Evolutionary conservation across 2,113 vertebrate species (phyloP), one percentile per base, ranked within the genome.

Genomic region (Dendrocopos noguchii): DNA sequence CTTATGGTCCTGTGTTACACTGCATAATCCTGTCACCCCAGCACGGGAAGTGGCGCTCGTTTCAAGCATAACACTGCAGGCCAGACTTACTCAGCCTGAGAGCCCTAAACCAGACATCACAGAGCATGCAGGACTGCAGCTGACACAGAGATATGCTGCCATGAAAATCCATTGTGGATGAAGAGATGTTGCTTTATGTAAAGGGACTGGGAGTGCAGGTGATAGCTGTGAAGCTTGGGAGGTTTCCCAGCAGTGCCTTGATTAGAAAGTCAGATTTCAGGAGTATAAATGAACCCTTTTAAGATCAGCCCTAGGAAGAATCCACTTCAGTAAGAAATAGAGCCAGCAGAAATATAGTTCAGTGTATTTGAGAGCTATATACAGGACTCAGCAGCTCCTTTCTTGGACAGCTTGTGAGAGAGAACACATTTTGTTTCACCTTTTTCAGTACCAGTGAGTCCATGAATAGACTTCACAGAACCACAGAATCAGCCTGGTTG

Each of bases 131-230:
- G 39, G 68, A 55, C 33, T 44, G 59, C 13, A 59, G 67, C 44
- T 39, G 33, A 31, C 25, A 4, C 15, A 33, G 0, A 25, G 44
- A 34, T 15, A 15, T 0, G 10, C 8, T 12, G 34, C 31, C 53
- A 15, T 11, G 21, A 46, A 60, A 77, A 80, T 12, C 33, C 46
- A 22, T 12, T 0, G 1, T 0, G 3, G 80, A 11, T 57, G 68
- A 71, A 78, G 59, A 44, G 27, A 22, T 8, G 3, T 7, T 33
- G 22, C 64, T 52, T 34, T 61, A 36, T 4, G 28, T 16, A 19
- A 66, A 61, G 50, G 12, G 14, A 29, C 14, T 8, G 28, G 20
- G 47, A 52, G 53, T 1, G 12, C 18, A 39, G 31, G 71, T 10
- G n/a, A 20, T 3, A 63, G 60, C 22, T 29, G 16, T 5, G 22